These are phyloP conservation scores for Zelleria hepariella DNA, from an alignment of 2,888 invertebrate genomes.

Conservation along the genomic window DNA sequence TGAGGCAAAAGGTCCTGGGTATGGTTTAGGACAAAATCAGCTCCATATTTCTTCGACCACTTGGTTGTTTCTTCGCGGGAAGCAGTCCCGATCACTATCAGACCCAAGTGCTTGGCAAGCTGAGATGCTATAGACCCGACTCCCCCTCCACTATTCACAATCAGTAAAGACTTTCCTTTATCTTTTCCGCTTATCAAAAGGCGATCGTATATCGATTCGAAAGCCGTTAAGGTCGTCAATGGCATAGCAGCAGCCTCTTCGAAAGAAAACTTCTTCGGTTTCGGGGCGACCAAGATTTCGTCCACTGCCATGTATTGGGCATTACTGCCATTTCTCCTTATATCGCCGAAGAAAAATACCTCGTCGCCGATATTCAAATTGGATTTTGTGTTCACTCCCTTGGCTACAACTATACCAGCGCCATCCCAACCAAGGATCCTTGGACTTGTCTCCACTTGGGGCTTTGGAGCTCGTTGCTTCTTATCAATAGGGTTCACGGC, in stretches of 20 bases:
- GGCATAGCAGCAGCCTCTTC: slow-evolving; percentile 62
- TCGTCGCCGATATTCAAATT: slow-evolving; percentile 47
- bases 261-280: slow-evolving; percentile 48
- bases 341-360: slow-evolving; percentile 51
- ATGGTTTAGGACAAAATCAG: slow-evolving; percentile 48
- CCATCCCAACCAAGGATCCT: slow-evolving; percentile 58
- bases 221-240: slow-evolving; percentile 46
- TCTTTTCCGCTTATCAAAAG: slow-evolving; percentile 46
- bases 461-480: slow-evolving; percentile 48
- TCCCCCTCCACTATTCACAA: slow-evolving; percentile 59
- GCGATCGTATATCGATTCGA: slow-evolving; percentile 47
- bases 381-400: slow-evolving; percentile 31
- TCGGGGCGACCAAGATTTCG: slow-evolving; percentile 40
- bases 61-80: slow-evolving; percentile 42
- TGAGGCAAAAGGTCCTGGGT: slow-evolving; percentile 41
- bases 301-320: slow-evolving; percentile 50
- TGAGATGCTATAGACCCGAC: slow-evolving; percentile 57
- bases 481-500: slow-evolving; percentile 57
- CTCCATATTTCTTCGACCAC: slow-evolving; percentile 40
- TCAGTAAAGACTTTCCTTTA: slow-evolving; percentile 43
- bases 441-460: slow-evolving; percentile 34
- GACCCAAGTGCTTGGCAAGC: slow-evolving; percentile 42
- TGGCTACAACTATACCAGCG: slow-evolving; percentile 45
- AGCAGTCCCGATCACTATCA: slow-evolving; percentile 56
- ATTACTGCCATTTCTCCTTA: slow-evolving; percentile 46